Evolutionary conservation across 2,888 invertebrate genomes (phyloP), one percentile per base, ranked within the genome.

Genomic region (Corbicula japonica): DNA sequence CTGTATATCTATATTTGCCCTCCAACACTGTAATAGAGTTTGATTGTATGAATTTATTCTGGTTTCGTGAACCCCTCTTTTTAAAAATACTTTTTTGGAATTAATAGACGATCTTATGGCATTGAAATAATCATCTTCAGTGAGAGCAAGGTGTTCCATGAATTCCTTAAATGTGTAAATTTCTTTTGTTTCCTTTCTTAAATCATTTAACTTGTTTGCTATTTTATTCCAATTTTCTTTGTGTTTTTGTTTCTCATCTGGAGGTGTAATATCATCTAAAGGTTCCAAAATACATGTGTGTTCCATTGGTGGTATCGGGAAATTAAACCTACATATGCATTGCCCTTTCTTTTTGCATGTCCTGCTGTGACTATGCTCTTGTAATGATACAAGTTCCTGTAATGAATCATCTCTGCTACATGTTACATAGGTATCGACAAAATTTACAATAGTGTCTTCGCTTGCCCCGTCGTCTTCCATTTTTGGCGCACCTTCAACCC

Each of bases 1-100:
- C 23, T 85, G 83, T 21, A 85, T 65, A 46, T 85, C 84, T 58
- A 83, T 77, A 61, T 86, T 85, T 32, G 86, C 83, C 32, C 63
- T 41, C 79, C 80, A 84, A 26, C 63, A 74, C 28, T 58, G 46
- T 23, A 83, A 44, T 26, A 84, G 34, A 21, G 44, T 46, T 62
- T 30, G 70, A 46, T 84, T 86, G 54, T 86, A 86, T 12, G 56
- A 44, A 61, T 86, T 86, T 12, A 86, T 52, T 58, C 82, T 46
- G 26, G 56, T 65, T 60, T 84, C 80, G 28, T 41, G 12, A 10
- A 58, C 44, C 35, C 34, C 1, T 30, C 85, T 44, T 52, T 82
- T 81, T 18, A 82, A 56, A 56, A 86, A 80, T 8, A 84, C 66
- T 73, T 70, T 79, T n/a, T 76, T 34, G 6, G 26, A 30, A 34